Percentiles rank a stretch among this genome's conserved stretches.
Evolutionary conservation across 2,888 invertebrate species (phyloP).

Genomic region (Orthosia gracilis): DNA sequence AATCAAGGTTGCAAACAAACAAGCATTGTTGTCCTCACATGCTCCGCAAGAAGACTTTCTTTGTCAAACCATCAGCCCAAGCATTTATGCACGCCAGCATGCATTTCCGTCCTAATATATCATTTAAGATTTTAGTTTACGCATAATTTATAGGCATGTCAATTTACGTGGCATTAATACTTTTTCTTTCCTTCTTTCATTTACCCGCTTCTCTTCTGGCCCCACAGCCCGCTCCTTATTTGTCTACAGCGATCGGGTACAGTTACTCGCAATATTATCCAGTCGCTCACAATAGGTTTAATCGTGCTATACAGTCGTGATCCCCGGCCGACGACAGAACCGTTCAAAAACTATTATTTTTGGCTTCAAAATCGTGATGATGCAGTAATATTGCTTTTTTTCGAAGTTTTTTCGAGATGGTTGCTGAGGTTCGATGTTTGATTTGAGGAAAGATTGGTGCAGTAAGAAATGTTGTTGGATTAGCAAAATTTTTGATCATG

Average conservation of each 20-base stretch:
- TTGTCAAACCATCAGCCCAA: too few species aligned
- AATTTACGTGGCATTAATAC: too few species aligned
- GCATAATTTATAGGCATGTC: too few species aligned
- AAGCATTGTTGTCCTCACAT: too few species aligned
- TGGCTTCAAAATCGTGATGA: conserved; percentile 63
- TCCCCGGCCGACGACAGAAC: conserved; percentile 72
- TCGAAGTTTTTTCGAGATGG: conserved; percentile 14
- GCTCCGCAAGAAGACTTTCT: too few species aligned
- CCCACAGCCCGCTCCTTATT: conserved; percentile 81
- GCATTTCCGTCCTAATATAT: too few species aligned
- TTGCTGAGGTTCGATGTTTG: conserved; percentile 28
- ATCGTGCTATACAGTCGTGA: conserved; percentile 89
- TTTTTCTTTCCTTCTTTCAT: too few species aligned
- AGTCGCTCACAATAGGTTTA: conserved; percentile 82
- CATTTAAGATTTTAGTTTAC: too few species aligned
- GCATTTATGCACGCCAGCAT: too few species aligned
- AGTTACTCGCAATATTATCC: conserved; percentile 88
- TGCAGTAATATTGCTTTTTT: conserved; percentile 39
- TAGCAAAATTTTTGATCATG: neutral
- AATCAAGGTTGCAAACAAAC: too few species aligned
- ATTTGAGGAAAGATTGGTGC: conserved; percentile 32
- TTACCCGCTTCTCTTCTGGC: conserved; percentile 59
- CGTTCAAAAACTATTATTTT: conserved; percentile 66
- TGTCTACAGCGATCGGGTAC: conserved; percentile 86
- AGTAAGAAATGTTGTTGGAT: conserved; percentile 2